Percentiles rank a stretch among this genome's conserved stretches.
These are phyloP conservation scores for Macropodus opercularis DNA, from an alignment of 2,797 vertebrate species.

Conservation along the genomic window DNA sequence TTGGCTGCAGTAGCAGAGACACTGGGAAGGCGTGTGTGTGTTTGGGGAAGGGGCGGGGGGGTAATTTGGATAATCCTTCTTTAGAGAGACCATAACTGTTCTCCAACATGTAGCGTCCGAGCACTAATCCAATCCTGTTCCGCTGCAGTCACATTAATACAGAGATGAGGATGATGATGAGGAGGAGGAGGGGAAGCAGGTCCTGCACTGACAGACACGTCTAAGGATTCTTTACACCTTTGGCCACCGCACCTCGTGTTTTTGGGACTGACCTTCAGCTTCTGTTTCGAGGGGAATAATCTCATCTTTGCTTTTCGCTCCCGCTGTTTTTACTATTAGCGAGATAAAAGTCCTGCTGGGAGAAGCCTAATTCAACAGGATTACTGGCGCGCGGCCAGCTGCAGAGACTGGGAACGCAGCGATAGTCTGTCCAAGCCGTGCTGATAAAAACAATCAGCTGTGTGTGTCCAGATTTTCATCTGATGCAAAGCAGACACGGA, in stretches of 20 bases:
- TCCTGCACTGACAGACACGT: neutral
- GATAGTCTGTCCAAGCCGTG: neutral
- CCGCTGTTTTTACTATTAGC: neutral
- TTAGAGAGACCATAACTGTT: slow-evolving; percentile 12
- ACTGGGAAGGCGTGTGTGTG: too few species aligned
- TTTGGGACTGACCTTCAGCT: slow-evolving; percentile 8
- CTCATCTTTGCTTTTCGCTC: neutral
- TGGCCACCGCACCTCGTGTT: neutral
- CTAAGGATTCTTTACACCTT: slow-evolving; percentile 1
- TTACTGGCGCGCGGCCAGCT: neutral
- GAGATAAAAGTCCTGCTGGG: neutral
- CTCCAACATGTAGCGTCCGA: slow-evolving; percentile 17
- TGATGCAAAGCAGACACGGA: slow-evolving; percentile 47
- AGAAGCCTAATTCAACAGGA: neutral
- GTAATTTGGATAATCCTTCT: slow-evolving; percentile 43
- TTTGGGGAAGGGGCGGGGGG: too few species aligned
- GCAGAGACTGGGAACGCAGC: neutral
- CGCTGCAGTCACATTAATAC: slow-evolving; percentile 11
- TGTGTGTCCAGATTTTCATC: slow-evolving; percentile 1
- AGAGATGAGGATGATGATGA: slow-evolving; percentile 22
- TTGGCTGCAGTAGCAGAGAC: too few species aligned
- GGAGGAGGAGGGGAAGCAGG: slow-evolving; percentile 27
- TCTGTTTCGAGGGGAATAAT: neutral
- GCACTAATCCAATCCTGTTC: slow-evolving; percentile 37
- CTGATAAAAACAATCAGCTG: neutral